phyloP scores from a whole-genome alignment of 2,113 vertebrate genomes.

The Sialia sialis region DNA sequence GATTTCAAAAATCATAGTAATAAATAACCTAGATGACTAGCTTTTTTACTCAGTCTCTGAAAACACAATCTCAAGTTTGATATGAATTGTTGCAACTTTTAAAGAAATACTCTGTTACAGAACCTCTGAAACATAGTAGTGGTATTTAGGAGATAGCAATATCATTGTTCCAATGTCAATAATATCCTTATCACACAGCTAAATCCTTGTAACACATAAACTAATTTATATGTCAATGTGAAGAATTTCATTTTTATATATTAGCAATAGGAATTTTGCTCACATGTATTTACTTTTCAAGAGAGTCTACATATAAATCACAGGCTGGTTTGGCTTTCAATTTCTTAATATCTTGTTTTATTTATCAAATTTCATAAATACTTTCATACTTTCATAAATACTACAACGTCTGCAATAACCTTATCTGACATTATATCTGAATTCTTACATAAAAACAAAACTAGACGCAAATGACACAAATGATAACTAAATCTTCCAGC shows the following conservation, averaged over 20 bases:
- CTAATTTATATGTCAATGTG: neutral
- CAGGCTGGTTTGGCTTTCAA: neutral
- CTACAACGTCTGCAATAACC: neutral
- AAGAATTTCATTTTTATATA: neutral
- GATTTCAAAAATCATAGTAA: constrained; percentile 4
- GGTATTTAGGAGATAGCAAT: neutral
- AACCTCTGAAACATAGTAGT: neutral
- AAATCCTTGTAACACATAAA: neutral
- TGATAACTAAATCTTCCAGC: neutral
- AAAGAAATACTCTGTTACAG: neutral
- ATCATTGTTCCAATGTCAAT: neutral
- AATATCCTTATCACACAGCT: neutral
- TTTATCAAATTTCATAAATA: neutral
- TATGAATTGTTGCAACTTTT: neutral
- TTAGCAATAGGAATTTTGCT: neutral
- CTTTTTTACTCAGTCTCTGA: neutral
- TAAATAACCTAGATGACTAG: neutral
- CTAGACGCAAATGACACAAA: neutral
- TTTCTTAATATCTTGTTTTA: neutral
- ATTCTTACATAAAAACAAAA: neutral
- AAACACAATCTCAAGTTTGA: neutral
- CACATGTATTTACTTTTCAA: neutral
- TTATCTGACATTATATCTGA: neutral
- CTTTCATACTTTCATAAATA: too few relatives aligned
- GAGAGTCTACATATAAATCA: neutral